A percentile compares a stretch with the other conserved stretches of the same genome.
These are phyloP conservation scores for Hipposideros larvatus DNA, from an alignment of 2,797 vertebrate genomes.

Conservation along the genomic window DNA sequence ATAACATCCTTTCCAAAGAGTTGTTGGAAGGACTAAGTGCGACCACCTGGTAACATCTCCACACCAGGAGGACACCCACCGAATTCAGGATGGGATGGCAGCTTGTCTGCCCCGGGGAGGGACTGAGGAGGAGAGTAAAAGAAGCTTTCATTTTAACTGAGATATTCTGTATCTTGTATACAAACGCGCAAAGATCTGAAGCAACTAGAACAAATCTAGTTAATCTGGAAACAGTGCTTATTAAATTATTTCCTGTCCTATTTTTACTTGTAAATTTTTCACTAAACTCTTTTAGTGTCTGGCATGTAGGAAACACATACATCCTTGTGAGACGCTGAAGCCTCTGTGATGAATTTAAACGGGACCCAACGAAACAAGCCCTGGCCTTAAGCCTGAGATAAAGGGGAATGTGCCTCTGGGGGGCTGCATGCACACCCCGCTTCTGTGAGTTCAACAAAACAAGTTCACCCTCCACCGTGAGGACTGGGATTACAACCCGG, in stretches of 20 bases:
- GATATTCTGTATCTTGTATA: background rate
- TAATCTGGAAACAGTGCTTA: background rate
- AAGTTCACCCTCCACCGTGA: background rate
- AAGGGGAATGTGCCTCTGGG: background rate
- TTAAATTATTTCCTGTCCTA: background rate
- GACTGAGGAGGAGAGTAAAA: too few relatives aligned
- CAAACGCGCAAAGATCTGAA: background rate
- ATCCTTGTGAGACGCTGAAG: background rate
- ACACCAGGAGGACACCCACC: background rate
- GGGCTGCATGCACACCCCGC: rapidly evolving
- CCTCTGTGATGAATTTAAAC: background rate
- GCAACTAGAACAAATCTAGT: background rate
- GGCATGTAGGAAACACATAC: background rate
- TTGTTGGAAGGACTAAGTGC: background rate
- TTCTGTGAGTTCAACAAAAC: background rate
- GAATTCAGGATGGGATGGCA: background rate
- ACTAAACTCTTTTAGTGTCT: background rate
- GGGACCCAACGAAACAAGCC: background rate
- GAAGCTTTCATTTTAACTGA: background rate
- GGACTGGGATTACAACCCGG: rapidly evolving
- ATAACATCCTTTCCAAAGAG: background rate
- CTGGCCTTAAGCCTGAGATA: rapidly evolving
- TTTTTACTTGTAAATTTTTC: background rate
- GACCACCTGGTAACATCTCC: background rate
- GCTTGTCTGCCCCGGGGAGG: background rate